Conservation (phyloP, 2,797 vertebrate genomes). For the Monodelphis domestica region DNA sequence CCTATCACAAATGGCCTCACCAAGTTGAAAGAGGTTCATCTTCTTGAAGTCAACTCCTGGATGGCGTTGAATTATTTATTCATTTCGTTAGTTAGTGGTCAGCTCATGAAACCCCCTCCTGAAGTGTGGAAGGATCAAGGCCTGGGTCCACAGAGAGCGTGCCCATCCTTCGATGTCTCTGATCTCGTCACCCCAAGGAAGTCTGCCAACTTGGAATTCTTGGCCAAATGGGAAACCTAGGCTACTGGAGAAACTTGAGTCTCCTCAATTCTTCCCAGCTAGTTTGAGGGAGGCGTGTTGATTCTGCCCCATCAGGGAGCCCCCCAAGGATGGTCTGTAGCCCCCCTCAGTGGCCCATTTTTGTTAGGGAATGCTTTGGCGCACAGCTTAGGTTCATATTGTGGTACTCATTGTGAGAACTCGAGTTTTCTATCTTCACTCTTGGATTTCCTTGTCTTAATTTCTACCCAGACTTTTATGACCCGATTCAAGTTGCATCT, state of each 20-base stretch:
- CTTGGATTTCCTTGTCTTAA: neutral
- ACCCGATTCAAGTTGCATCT: neutral
- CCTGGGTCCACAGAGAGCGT: neutral
- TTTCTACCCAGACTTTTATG: too few relatives aligned
- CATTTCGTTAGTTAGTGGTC: neutral
- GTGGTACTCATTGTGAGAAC: neutral
- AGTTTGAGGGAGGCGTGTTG: too few relatives aligned
- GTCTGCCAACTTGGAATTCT: neutral
- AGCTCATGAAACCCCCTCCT: neutral
- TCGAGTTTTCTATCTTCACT: neutral
- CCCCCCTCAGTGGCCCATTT: neutral
- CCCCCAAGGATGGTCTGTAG: neutral
- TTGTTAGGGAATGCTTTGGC: neutral
- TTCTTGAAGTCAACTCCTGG: neutral
- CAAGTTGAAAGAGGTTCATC: neutral
- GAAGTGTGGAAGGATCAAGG: neutral
- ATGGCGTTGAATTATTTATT: neutral
- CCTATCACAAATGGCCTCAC: neutral
- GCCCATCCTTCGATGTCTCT: neutral
- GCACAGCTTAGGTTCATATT: neutral
- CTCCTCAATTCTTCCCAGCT: neutral
- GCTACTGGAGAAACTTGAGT: neutral
- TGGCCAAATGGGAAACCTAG: neutral
- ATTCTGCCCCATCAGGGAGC: neutral
- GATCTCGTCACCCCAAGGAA: neutral